phyloP scores from a whole-genome alignment of 1,140 invertebrate genomes.

The Dysdera silvatica region DNA sequence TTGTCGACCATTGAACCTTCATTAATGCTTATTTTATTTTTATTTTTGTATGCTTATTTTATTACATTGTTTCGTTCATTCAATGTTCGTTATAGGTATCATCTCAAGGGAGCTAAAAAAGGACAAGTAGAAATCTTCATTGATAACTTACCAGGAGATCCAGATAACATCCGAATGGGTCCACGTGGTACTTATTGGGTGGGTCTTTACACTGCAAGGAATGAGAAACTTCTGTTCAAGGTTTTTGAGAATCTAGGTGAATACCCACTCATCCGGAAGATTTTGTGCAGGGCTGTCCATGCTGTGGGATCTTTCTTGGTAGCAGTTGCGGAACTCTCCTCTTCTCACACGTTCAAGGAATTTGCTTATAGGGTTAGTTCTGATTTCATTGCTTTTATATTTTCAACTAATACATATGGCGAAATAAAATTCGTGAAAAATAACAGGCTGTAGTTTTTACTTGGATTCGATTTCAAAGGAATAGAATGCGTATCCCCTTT shows the following conservation, averaged over 20 bases:
- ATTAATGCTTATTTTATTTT: no score
- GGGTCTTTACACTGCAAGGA: conserved; percentile 48
- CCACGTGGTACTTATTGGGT: conserved; percentile 59
- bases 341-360: conserved; percentile 5
- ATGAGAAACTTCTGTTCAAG: conserved; percentile 33
- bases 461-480: no score
- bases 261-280: conserved; percentile 41
- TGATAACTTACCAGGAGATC: conserved; percentile 58
- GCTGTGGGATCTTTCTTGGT: conserved; percentile 29
- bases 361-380: conserved; percentile 48
- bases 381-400: conserved; percentile 28
- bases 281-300: conserved; percentile 36
- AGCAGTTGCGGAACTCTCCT: conserved; percentile 18
- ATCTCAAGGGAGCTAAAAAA: conserved; percentile 6
- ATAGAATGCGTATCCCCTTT: no score
- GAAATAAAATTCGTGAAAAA: no score
- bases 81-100: no score
- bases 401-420: no score
- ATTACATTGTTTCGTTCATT: no score
- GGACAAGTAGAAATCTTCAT: conserved; percentile 24
- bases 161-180: conserved; percentile 67
- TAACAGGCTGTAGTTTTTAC: no score
- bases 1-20: no score
- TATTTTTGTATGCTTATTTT: no score
- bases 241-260: conserved; percentile 39